Percentiles rank a stretch among this genome's conserved stretches.
These are phyloP conservation scores for Dicaeum eximium DNA, from an alignment of 2,113 vertebrate genomes.

Conservation along the genomic window DNA sequence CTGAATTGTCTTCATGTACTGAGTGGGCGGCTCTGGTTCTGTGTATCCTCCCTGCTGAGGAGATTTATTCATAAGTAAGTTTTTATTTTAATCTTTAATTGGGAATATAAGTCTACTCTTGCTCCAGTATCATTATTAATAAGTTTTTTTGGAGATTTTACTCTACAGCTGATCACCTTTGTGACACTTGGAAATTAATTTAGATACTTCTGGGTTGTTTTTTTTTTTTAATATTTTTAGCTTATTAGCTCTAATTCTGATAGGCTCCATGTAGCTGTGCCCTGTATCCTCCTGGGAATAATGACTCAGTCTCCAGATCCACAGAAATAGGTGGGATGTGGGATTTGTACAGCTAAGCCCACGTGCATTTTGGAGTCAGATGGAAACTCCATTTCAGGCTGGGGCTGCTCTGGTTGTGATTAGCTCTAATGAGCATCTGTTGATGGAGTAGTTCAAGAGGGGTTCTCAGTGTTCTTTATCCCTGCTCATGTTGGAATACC, in stretches of 20 bases:
- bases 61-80: background rate
- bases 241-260: background rate
- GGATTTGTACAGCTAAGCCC: constrained; percentile 36
- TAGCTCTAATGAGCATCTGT: constrained; percentile 56
- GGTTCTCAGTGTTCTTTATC: background rate
- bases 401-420: background rate
- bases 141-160: background rate
- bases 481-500: background rate
- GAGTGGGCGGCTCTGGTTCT: background rate
- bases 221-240: background rate
- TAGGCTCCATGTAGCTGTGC: background rate
- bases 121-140: background rate
- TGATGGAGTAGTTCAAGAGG: constrained; percentile 28
- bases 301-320: background rate
- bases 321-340: constrained; percentile 25
- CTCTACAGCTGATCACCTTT: background rate
- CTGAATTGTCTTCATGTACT: background rate
- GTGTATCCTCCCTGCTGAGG: background rate
- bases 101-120: background rate
- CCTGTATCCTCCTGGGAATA: background rate
- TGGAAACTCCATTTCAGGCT: constrained; percentile 38
- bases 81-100: background rate
- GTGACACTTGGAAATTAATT: background rate
- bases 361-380: background rate
- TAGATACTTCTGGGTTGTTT: background rate